A percentile compares a stretch with the other conserved stretches of the same genome.
phyloP scores from a whole-genome alignment of 1,140 invertebrate genomes.

The Drosophila mayri region DNA sequence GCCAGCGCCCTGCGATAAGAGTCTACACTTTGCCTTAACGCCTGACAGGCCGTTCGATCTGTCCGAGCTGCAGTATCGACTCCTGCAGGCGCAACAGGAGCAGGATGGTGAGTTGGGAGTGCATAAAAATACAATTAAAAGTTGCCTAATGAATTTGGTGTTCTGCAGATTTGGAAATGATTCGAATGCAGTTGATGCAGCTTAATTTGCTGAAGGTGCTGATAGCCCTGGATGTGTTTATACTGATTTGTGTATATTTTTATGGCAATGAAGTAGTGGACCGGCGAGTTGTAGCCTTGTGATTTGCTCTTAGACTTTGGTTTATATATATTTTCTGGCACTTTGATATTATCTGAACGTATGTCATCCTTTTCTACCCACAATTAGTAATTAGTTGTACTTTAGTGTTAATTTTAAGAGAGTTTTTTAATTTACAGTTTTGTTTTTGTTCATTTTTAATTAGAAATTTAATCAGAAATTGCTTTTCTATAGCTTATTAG shows the following conservation, averaged over 20 bases:
- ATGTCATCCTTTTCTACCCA: too few species aligned
- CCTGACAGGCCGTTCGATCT: background rate
- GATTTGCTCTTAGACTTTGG: background rate
- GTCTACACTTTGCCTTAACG: background rate
- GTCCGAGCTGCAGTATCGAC: conserved; percentile 16
- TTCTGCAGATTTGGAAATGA: conserved; percentile 17
- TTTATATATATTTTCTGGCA: background rate
- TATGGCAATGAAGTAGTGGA: conserved; percentile 5
- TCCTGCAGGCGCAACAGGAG: conserved; percentile 9
- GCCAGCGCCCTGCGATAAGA: background rate
- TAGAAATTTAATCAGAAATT: background rate
- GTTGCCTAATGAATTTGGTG: background rate
- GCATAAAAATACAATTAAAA: background rate
- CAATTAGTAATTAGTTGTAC: background rate
- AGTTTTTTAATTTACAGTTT: background rate
- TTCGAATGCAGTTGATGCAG: conserved; percentile 59
- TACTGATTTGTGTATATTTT: conserved; percentile 37
- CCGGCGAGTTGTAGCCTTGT: background rate
- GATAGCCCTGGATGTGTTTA: conserved; percentile 41
- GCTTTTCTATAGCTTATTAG: background rate
- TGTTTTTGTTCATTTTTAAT: background rate
- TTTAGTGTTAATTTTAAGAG: background rate
- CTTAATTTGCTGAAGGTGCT: conserved; percentile 63
- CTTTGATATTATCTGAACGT: background rate
- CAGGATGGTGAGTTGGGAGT: conserved; percentile 33